A percentile compares a stretch with the other conserved stretches of the same genome.
Conservation (phyloP, 1,140 invertebrate species). For the Microplitis mediator region DNA sequence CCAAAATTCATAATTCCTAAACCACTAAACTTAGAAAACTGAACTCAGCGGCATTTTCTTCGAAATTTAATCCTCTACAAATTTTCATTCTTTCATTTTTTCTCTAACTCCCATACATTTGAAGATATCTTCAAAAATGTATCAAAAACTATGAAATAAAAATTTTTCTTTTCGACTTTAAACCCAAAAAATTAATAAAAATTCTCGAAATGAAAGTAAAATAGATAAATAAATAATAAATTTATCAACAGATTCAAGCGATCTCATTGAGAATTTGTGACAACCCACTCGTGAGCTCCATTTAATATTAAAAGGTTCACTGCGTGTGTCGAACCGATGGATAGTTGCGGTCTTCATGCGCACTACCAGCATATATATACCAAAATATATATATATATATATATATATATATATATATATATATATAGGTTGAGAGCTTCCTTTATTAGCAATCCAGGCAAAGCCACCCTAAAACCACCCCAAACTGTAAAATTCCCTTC, state of each 20-base stretch:
- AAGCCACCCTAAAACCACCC: slow-evolving; percentile 21
- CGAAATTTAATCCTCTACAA: too few relatives aligned
- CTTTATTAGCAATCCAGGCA: slow-evolving; percentile 49
- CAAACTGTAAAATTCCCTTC: not conserved
- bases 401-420: slow-evolving; percentile 16
- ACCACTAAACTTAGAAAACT: too few relatives aligned
- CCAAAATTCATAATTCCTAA: too few relatives aligned
- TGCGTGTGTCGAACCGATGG: slow-evolving; percentile 55
- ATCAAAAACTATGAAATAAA: too few relatives aligned
- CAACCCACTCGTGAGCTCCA: slow-evolving; percentile 50
- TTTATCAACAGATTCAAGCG: not conserved
- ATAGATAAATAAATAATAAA: not conserved
- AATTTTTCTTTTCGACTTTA: too few relatives aligned
- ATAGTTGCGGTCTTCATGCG: slow-evolving; percentile 51
- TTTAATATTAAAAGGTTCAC: slow-evolving; percentile 59
- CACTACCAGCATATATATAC: slow-evolving; percentile 3
- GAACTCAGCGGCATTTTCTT: too few relatives aligned
- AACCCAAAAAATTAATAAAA: too few relatives aligned
- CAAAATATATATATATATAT: too few relatives aligned
- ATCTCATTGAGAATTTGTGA: slow-evolving; percentile 43
- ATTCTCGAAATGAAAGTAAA: too few relatives aligned
- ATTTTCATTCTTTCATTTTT: too few relatives aligned
- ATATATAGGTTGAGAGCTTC: slow-evolving; percentile 39
- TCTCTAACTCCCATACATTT: too few relatives aligned
- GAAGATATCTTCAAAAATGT: too few relatives aligned